These are phyloP conservation scores for Macropus fuliginosus DNA, from an alignment of 2,797 vertebrate genomes.

Conservation along the genomic window DNA sequence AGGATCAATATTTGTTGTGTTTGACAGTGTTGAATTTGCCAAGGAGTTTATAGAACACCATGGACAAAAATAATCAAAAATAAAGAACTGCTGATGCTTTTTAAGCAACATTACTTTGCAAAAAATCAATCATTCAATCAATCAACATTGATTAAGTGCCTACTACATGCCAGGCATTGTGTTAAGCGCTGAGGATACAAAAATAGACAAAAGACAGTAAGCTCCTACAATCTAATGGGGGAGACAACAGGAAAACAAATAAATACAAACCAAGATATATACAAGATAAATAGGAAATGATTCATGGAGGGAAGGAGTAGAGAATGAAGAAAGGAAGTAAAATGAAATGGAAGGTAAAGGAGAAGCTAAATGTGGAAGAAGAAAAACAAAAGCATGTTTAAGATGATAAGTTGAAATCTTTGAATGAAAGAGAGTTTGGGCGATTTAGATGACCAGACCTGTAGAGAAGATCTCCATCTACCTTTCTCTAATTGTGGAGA, in stretches of 20 bases:
- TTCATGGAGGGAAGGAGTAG: neutral
- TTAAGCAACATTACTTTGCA: slow-evolving; percentile 85
- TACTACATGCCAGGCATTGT: too few relatives aligned
- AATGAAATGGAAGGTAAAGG: neutral
- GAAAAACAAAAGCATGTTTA: neutral
- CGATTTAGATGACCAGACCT: slow-evolving; percentile 90
- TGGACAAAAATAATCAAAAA: slow-evolving; percentile 92
- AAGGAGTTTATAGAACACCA: slow-evolving; percentile 90
- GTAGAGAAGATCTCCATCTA: slow-evolving; percentile 92
- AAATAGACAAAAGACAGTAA: too few relatives aligned
- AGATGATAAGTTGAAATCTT: neutral
- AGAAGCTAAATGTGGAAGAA: neutral
- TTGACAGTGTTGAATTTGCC: slow-evolving; percentile 90
- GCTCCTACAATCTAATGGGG: neutral
- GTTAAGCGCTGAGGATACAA: too few relatives aligned
- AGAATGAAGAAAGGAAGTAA: neutral
- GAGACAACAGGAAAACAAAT: neutral
- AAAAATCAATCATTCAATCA: neutral
- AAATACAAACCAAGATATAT: neutral
- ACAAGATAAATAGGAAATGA: neutral
- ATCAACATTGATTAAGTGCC: too few relatives aligned
- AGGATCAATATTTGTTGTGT: slow-evolving; percentile 94
- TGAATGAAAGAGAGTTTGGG: slow-evolving; percentile 74
- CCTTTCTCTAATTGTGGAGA: slow-evolving; percentile 92
- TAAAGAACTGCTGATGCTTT: slow-evolving; percentile 91